Evolutionary conservation across 2,797 vertebrate genomes (phyloP).

Genomic region (Pangasius krempfi): DNA sequence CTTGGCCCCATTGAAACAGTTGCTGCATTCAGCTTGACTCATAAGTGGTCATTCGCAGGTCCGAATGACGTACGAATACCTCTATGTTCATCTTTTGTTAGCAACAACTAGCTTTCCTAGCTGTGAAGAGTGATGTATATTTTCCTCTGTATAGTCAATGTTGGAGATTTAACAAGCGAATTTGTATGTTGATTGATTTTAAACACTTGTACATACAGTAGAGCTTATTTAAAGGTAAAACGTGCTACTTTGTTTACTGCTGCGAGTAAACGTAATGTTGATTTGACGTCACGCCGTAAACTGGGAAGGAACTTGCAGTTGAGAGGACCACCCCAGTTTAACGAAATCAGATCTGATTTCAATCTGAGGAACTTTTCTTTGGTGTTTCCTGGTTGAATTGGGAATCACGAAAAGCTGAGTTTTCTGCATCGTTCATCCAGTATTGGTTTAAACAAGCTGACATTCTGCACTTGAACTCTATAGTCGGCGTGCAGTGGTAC

Average conservation of each 20-base stretch:
- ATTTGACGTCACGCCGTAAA: too few species aligned
- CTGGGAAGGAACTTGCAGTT: neutral
- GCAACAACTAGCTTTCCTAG: too few species aligned
- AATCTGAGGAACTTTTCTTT: too few species aligned
- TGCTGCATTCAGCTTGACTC: neutral
- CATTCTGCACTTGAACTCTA: neutral
- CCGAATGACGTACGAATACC: too few species aligned
- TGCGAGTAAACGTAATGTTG: too few species aligned
- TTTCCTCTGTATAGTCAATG: neutral
- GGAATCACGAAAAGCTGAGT: neutral
- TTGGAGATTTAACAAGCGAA: neutral
- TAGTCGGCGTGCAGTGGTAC: neutral
- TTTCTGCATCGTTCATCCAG: neutral
- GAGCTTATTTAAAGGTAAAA: too few species aligned
- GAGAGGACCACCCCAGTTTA: neutral
- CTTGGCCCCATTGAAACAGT: neutral
- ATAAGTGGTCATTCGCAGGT: neutral
- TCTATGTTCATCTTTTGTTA: too few species aligned
- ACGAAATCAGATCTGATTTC: neutral
- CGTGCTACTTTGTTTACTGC: too few species aligned
- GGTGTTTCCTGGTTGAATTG: too few species aligned
- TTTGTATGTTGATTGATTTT: neutral
- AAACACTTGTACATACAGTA: too few species aligned
- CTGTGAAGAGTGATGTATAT: too few species aligned
- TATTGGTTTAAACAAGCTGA: neutral